Base-by-base conservation (phyloP, 2,888 invertebrate genomes). In the Pandemis corylana region DNA sequence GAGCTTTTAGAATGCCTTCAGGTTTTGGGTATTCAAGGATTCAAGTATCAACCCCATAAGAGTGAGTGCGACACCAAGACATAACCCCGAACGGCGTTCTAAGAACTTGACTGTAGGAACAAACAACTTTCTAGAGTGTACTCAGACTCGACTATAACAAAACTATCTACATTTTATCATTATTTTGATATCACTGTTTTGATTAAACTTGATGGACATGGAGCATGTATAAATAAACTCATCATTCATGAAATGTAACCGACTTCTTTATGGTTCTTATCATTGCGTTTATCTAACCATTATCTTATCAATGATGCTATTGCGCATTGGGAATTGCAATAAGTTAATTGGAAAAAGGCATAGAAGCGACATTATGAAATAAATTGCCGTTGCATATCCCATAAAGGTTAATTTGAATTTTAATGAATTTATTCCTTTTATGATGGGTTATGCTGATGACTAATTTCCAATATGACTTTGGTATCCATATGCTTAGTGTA, bases 141-240 rank as follows among this genome's bases (percentile, higher is more conserved):
- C 28, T 65, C 10, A 13, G 7, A 46, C 59, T 53, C 49, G 10
- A 12, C 3, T 59, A 71, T 72, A 66, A 61, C 46, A 15, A 28
- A 36, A 71, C 28, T 46, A 56, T 9, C 15, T 51, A 59, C 49
- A 71, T 61, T 20, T 20, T 20, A 20, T 20, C 20, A 20, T 20
- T 20, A 20, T 20, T 41, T 49, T 63, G 53, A 63, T 72, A 72
- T 62, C n/a, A 49, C 42, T 72, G 53, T 62, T 42, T 20, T 68
- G 68, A 63, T 59, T 28, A 7, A 44, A 28, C 5, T 9, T 72
- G 72, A 72, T 63, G 72, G 63, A 63, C 72, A 46, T 10, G 9
- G 3, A 20, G 59, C 28, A 20, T 42, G 10, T 65, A 71, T 71
- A 61, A 71, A 28, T 72, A 67, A 36, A 62, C 62, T 28, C 59